Evolutionary conservation across 2,888 invertebrate species (phyloP).

Genomic region (Cryptocheilus praepositus): DNA sequence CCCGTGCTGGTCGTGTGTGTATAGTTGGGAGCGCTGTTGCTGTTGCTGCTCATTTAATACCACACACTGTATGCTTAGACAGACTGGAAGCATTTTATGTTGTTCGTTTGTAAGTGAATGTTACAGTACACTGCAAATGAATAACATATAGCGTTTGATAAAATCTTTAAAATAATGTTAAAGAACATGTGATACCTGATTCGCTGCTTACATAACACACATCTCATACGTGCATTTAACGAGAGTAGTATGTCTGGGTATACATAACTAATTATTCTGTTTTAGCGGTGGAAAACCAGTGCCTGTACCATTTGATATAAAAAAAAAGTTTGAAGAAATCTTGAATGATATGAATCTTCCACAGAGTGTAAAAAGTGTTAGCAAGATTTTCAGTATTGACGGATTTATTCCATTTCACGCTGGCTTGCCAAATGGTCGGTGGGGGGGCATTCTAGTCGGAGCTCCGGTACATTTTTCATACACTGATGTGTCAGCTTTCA

Average conservation of each 20-base stretch:
- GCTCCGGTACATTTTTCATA: conserved; percentile 85
- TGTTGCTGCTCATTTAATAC: conserved; percentile 53
- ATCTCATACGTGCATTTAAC: too few relatives aligned
- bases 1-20: too few relatives aligned
- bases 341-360: conserved; percentile 79
- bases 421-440: conserved; percentile 77
- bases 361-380: conserved; percentile 75
- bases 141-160: not conserved
- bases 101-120: conserved; percentile 79
- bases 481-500: conserved; percentile 76
- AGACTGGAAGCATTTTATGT: conserved; percentile 81
- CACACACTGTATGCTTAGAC: conserved; percentile 80
- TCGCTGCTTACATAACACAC: too few relatives aligned
- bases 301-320: conserved; percentile 59
- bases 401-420: conserved; percentile 85
- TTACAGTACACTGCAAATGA: not conserved
- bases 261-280: not conserved
- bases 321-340: conserved; percentile 77
- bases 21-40: not conserved
- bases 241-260: too few relatives aligned
- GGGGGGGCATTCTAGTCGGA: conserved; percentile 82
- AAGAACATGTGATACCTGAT: not conserved
- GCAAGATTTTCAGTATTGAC: conserved; percentile 82
- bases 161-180: not conserved
- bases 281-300: not conserved